Percentiles rank a stretch among this genome's conserved stretches.
phyloP scores from a whole-genome alignment of 2,113 vertebrate genomes.

The Tupaia chinensis region DNA sequence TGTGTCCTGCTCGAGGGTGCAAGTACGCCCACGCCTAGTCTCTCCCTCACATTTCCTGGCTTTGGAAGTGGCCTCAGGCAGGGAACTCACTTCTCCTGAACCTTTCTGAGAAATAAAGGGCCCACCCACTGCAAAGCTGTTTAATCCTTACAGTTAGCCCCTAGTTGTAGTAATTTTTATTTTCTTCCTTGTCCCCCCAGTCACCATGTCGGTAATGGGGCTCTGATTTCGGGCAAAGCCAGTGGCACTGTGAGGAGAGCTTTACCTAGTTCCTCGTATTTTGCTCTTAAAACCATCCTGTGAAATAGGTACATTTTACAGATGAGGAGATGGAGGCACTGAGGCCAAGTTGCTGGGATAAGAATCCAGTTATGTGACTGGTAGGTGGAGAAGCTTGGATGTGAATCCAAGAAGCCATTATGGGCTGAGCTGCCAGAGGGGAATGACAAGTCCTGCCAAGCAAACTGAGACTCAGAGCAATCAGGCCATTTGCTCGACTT shows the following conservation, averaged over 20 bases:
- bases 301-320: not conserved
- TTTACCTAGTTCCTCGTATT: not conserved
- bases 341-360: not conserved
- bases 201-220: not conserved
- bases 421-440: not conserved
- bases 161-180: not conserved
- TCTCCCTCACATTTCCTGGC: conserved; percentile 12
- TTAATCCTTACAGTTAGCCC: not conserved
- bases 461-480: not conserved
- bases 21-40: not conserved
- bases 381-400: not conserved
- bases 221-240: not conserved
- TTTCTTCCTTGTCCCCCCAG: not conserved
- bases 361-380: not conserved
- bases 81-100: conserved; percentile 43
- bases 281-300: not conserved
- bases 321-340: not conserved
- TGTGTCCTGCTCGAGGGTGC: not conserved
- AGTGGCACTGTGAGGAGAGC: not conserved
- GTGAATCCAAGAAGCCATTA: not conserved
- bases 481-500: not conserved
- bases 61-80: conserved; percentile 11
- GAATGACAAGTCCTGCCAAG: not conserved
- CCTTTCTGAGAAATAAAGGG: not conserved
- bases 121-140: not conserved